A percentile compares a stretch with the other conserved stretches of the same genome.
Conservation (phyloP, 2,113 vertebrate species). For the Zosterops borbonicus region DNA sequence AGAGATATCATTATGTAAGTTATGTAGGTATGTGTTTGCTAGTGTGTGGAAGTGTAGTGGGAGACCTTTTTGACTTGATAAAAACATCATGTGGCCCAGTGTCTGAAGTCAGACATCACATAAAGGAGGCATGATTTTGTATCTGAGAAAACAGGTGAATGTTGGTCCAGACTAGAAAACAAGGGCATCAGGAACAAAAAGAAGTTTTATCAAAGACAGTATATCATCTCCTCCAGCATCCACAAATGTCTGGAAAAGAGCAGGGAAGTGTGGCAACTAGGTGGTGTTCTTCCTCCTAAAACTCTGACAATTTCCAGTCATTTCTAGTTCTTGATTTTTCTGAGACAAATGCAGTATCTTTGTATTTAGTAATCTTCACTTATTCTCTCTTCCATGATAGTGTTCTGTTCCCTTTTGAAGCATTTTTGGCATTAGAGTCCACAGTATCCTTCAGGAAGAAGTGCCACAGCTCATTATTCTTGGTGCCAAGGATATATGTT, state of each 20-base stretch:
- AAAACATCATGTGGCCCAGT: accelerated
- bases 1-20: not conserved
- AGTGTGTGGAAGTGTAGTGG: not conserved
- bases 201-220: not conserved
- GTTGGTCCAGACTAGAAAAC: not conserved
- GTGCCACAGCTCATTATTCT: not conserved
- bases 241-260: not conserved
- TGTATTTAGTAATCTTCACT: not conserved
- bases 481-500: not conserved
- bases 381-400: not conserved
- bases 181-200: not conserved
- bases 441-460: not conserved
- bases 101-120: not conserved
- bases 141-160: not conserved
- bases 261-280: not conserved
- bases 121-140: not conserved
- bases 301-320: not conserved
- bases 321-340: not conserved
- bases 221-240: not conserved
- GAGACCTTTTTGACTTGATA: not conserved
- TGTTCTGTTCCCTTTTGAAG: not conserved
- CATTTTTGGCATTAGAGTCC: not conserved
- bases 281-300: not conserved
- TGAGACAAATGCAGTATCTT: not conserved
- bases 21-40: not conserved